Percentiles rank a stretch among this genome's conserved stretches.
phyloP scores from a whole-genome alignment of 1,140 invertebrate genomes.

The Anadara kagoshimensis region DNA sequence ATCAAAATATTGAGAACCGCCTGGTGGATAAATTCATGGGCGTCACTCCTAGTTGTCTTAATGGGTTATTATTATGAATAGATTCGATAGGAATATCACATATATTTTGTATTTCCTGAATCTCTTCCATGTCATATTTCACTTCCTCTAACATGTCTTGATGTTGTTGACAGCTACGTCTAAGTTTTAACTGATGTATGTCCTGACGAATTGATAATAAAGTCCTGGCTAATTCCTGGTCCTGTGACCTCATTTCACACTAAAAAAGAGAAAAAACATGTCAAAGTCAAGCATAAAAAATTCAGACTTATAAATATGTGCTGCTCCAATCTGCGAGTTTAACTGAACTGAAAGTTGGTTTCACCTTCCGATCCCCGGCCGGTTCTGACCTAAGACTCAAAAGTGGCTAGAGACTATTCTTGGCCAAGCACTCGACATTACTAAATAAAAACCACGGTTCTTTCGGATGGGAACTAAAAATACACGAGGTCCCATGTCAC shows the following conservation, averaged over 20 bases:
- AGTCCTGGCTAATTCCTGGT: slow-evolving; percentile 63
- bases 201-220: slow-evolving; percentile 63
- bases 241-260: slow-evolving; percentile 64
- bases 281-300: no score
- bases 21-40: slow-evolving; percentile 63
- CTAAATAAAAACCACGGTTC: no score
- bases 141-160: slow-evolving; percentile 66
- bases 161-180: slow-evolving; percentile 62
- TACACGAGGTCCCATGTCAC: no score
- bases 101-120: slow-evolving; percentile 57
- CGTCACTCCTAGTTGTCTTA: slow-evolving; percentile 66
- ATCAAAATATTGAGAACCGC: slow-evolving; percentile 64
- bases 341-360: no score
- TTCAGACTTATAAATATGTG: no score
- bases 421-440: no score
- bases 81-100: slow-evolving; percentile 58
- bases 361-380: no score
- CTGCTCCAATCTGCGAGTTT: no score
- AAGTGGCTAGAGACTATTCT: no score
- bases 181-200: slow-evolving; percentile 63
- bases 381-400: no score
- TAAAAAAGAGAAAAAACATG: slow-evolving; percentile 31
- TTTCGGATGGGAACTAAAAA: no score
- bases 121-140: slow-evolving; percentile 64
- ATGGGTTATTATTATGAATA: slow-evolving; percentile 53